phyloP scores from a whole-genome alignment of 2,797 vertebrate genomes.

The Fistularia commersonii region DNA sequence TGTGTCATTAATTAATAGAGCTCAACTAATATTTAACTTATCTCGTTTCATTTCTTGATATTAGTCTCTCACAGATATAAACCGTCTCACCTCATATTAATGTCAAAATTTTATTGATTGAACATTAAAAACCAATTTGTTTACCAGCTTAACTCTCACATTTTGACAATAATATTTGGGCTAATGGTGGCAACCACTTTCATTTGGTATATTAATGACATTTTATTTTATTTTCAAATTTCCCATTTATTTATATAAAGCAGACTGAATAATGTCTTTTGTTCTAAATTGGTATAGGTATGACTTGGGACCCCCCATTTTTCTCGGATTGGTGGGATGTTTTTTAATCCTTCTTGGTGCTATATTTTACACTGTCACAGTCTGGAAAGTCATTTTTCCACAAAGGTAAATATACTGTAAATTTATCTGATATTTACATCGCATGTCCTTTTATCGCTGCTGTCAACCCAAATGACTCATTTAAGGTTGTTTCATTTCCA shows the following conservation, averaged over 20 bases:
- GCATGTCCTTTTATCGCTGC: not conserved
- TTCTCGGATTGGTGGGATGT: slow-evolving; percentile 68
- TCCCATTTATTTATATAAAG: not conserved
- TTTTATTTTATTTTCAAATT: too few relatives aligned
- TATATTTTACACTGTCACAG: slow-evolving; percentile 63
- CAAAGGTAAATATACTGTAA: slow-evolving; percentile 48
- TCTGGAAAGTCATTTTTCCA: slow-evolving; percentile 42
- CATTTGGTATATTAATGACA: too few relatives aligned
- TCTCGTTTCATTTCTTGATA: too few relatives aligned
- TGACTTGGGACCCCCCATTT: slow-evolving; percentile 68
- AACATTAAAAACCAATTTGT: too few relatives aligned
- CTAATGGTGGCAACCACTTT: too few relatives aligned
- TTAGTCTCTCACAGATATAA: not conserved
- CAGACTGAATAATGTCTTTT: not conserved
- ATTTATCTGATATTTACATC: not conserved
- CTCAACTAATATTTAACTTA: too few relatives aligned
- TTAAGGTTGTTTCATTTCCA: slow-evolving; percentile 22
- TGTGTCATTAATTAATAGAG: too few relatives aligned
- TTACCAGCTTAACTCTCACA: too few relatives aligned
- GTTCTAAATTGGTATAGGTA: slow-evolving; percentile 52
- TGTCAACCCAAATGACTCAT: not conserved
- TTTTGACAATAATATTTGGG: too few relatives aligned
- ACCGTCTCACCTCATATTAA: not conserved
- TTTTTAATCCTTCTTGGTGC: slow-evolving; percentile 64
- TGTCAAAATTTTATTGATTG: too few relatives aligned